Evolutionary conservation across 2,888 invertebrate genomes (phyloP).

Genomic region (Camptogramma bilineatum): DNA sequence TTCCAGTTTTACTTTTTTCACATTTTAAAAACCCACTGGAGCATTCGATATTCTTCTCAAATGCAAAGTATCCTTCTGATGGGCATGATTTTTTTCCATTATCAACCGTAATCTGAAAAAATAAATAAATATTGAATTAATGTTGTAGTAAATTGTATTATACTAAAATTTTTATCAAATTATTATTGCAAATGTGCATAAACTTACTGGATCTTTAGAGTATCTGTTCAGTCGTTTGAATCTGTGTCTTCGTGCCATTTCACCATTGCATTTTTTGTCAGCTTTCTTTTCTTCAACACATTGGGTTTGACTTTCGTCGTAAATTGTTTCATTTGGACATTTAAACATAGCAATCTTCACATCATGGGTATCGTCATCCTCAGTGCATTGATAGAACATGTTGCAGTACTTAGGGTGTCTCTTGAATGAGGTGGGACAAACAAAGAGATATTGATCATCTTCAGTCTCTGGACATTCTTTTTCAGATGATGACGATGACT

Average conservation of each 20-base stretch:
- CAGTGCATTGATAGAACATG: constrained; percentile 93
- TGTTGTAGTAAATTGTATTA: background rate
- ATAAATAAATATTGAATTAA: constrained; percentile 8
- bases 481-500: constrained; percentile 52
- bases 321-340: constrained; percentile 92
- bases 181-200: constrained; percentile 2
- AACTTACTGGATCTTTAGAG: constrained; percentile 86
- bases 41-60: constrained; percentile 88
- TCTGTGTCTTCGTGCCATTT: constrained; percentile 82
- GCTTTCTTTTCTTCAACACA: constrained; percentile 88
- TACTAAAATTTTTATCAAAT: background rate
- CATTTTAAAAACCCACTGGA: constrained; percentile 91
- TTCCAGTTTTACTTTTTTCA: constrained; percentile 74
- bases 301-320: constrained; percentile 89
- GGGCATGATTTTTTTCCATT: constrained; percentile 86
- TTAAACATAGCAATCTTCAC: constrained; percentile 90
- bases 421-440: constrained; percentile 93
- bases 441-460: constrained; percentile 89
- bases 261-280: constrained; percentile 83
- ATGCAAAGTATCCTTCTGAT: constrained; percentile 88
- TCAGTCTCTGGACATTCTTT: constrained; percentile 85
- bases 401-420: constrained; percentile 94
- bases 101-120: constrained; percentile 87
- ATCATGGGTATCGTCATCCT: constrained; percentile 87
- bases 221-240: constrained; percentile 82